These are phyloP conservation scores for Chironomus riparius DNA, from an alignment of 2,888 invertebrate genomes.

Conservation along the genomic window DNA sequence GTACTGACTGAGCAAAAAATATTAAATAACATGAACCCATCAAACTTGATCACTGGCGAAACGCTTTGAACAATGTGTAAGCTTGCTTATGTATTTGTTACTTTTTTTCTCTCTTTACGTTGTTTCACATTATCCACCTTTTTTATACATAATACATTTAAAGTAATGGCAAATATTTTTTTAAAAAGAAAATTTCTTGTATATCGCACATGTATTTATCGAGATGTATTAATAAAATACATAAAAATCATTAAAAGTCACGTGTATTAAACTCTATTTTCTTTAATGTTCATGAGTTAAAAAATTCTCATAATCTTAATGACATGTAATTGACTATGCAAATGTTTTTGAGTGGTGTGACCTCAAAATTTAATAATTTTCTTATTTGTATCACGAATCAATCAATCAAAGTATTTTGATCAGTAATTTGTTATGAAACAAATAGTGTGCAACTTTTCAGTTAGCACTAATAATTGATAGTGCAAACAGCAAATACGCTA, in stretches of 20 bases:
- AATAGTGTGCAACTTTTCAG: background rate
- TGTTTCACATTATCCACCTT: background rate
- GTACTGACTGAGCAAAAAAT: slow-evolving; percentile 16
- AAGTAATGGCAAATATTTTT: background rate
- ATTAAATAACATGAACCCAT: slow-evolving; percentile 19
- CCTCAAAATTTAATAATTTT: background rate
- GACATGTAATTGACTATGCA: background rate
- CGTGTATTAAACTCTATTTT: background rate
- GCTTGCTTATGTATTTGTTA: background rate
- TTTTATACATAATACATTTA: background rate
- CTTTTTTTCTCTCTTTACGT: background rate
- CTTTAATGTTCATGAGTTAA: background rate
- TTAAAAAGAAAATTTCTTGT: slow-evolving; percentile 3
- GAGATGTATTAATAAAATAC: background rate
- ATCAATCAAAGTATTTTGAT: background rate
- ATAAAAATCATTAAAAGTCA: background rate
- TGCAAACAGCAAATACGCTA: background rate
- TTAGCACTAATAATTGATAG: background rate
- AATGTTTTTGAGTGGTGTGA: background rate
- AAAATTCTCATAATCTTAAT: background rate
- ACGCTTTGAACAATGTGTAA: background rate
- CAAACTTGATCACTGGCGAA: slow-evolving; percentile 21
- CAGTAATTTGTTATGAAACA: background rate
- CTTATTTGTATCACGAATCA: background rate
- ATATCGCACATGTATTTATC: background rate